These are phyloP conservation scores for Tauraco erythrolophus DNA, from an alignment of 2,113 vertebrate genomes.

Conservation along the genomic window DNA sequence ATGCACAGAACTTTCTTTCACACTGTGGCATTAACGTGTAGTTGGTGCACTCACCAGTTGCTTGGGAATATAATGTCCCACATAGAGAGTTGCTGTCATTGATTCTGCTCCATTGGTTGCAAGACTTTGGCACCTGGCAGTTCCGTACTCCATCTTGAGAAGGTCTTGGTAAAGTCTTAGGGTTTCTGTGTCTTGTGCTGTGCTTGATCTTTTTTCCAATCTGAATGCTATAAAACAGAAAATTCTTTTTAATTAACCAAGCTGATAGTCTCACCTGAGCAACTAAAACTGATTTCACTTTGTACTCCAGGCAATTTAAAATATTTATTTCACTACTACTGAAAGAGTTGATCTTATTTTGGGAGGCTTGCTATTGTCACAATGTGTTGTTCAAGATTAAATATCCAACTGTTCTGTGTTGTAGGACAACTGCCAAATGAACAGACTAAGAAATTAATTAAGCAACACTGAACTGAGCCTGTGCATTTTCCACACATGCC, in stretches of 20 bases:
- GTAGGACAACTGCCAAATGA: constrained; percentile 32
- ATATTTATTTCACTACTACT: neutral
- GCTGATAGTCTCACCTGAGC: neutral
- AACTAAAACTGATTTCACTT: neutral
- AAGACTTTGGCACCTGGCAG: neutral
- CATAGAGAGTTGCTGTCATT: neutral
- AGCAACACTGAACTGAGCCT: constrained; percentile 35
- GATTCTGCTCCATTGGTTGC: neutral
- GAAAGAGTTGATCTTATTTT: neutral
- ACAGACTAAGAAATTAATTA: constrained; percentile 60
- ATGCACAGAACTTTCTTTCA: neutral
- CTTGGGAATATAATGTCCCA: neutral
- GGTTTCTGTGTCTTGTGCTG: neutral
- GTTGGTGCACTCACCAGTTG: neutral
- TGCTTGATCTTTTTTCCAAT: neutral
- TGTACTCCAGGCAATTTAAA: neutral
- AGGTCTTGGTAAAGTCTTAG: neutral
- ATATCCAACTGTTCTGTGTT: constrained; percentile 31
- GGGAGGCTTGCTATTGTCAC: neutral
- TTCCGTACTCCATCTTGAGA: neutral
- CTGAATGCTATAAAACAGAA: neutral
- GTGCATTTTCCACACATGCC: constrained; percentile 42
- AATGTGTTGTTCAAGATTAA: constrained; percentile 18
- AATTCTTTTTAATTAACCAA: neutral
- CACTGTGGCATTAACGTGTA: neutral